These are phyloP conservation scores for Drosophila arizonae DNA, from an alignment of 1,140 invertebrate genomes.

Conservation along the genomic window DNA sequence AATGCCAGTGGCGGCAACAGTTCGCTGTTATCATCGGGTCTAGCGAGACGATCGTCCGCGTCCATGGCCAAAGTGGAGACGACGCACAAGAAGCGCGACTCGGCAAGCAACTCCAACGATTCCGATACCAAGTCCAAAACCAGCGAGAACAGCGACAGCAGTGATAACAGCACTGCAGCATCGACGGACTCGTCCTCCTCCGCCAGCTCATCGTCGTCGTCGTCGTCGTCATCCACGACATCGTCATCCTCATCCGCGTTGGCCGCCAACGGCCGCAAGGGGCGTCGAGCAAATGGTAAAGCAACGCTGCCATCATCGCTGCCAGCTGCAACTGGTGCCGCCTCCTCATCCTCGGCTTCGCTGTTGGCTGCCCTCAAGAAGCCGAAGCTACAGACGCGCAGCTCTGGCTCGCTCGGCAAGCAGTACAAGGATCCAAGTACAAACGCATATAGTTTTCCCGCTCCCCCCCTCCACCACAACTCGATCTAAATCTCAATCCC, in stretches of 20 bases:
- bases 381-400: constrained; percentile 50
- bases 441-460: constrained; percentile 15
- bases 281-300: constrained; percentile 46
- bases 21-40: not conserved
- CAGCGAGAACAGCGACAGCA: constrained; percentile 2
- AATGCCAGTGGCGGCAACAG: constrained; percentile 3
- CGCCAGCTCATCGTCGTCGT: constrained; percentile 5
- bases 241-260: not conserved
- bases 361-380: constrained; percentile 62
- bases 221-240: not conserved
- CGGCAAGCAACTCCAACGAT: constrained; percentile 34
- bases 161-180: constrained; percentile 2
- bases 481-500: not conserved
- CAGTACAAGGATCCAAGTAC: constrained; percentile 82
- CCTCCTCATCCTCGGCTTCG: constrained; percentile 48
- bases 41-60: not conserved
- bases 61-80: not conserved
- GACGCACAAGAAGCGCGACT: constrained; percentile 9
- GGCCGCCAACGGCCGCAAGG: not conserved
- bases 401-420: constrained; percentile 49
- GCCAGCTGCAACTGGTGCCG: constrained; percentile 14
- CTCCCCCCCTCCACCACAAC: not conserved
- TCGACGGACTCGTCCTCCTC: constrained; percentile 8
- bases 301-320: not conserved
- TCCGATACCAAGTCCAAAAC: constrained; percentile 31